Evolutionary conservation across 2,113 vertebrate genomes (phyloP).

Genomic region (Pipra filicauda): DNA sequence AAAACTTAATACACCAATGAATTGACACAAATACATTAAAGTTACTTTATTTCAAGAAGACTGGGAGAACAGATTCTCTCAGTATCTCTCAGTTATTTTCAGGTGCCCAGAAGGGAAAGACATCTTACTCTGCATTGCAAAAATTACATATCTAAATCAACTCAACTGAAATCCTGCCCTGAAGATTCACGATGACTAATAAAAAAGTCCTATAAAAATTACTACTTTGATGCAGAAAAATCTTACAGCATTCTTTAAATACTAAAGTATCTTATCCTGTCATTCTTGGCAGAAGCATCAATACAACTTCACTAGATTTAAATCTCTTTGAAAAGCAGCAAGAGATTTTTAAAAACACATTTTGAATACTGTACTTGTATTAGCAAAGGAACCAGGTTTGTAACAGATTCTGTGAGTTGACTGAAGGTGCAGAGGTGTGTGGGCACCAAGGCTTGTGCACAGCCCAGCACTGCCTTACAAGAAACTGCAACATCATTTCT

Average conservation of each 20-base stretch:
- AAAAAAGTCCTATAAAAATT: not conserved
- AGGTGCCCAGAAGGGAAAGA: not conserved
- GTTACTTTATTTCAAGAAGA: not conserved
- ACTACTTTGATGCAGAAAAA: not conserved
- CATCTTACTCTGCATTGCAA: not conserved
- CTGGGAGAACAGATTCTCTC: not conserved
- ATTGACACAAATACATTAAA: not conserved
- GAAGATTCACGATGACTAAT: not conserved
- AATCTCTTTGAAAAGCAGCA: not conserved
- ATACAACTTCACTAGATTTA: not conserved
- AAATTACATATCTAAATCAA: not conserved
- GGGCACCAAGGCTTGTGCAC: not conserved
- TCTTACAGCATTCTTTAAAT: not conserved
- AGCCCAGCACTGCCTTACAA: not conserved
- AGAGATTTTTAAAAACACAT: not conserved
- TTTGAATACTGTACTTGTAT: not conserved
- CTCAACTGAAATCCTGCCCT: not conserved
- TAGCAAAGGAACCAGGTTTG: not conserved
- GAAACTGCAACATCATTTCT: not conserved
- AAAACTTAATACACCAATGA: not conserved
- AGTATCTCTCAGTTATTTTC: not conserved
- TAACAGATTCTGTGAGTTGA: not conserved
- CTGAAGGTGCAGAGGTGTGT: rapidly evolving
- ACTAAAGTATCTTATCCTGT: not conserved
- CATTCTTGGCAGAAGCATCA: not conserved